A percentile compares a stretch with the other conserved stretches of the same genome.
Conservation (phyloP, 2,888 invertebrate species). For the Nephrotoma appendiculata region DNA sequence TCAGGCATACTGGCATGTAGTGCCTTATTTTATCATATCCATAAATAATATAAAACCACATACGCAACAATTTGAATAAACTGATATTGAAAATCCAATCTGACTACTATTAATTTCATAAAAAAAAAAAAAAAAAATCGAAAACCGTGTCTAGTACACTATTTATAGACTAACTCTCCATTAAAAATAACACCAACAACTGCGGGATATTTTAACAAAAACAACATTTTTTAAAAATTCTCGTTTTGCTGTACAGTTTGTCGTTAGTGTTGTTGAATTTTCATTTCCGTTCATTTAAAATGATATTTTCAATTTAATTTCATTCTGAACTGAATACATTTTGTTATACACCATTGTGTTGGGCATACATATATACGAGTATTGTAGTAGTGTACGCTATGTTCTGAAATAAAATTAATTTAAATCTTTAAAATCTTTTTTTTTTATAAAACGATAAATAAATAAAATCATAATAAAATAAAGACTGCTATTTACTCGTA, state of each 20-base stretch:
- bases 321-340: background rate
- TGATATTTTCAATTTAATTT: background rate
- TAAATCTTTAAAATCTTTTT: background rate
- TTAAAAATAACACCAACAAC: background rate
- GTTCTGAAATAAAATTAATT: background rate
- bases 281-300: background rate
- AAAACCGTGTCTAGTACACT: background rate
- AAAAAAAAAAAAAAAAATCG: background rate
- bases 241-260: background rate
- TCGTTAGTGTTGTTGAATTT: background rate
- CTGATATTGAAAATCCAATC: background rate
- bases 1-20: no score
- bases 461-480: background rate
- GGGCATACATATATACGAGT: background rate
- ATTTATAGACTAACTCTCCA: background rate
- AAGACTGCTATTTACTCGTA: background rate
- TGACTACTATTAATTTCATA: background rate
- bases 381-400: background rate
- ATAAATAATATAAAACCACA: no score
- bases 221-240: background rate
- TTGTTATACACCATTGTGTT: no score
- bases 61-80: no score
- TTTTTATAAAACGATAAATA: background rate
- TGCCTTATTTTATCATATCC: no score
- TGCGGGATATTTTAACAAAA: background rate